Evolutionary conservation across 2,888 invertebrate species (phyloP).

Genomic region (Mylabris sibirica): DNA sequence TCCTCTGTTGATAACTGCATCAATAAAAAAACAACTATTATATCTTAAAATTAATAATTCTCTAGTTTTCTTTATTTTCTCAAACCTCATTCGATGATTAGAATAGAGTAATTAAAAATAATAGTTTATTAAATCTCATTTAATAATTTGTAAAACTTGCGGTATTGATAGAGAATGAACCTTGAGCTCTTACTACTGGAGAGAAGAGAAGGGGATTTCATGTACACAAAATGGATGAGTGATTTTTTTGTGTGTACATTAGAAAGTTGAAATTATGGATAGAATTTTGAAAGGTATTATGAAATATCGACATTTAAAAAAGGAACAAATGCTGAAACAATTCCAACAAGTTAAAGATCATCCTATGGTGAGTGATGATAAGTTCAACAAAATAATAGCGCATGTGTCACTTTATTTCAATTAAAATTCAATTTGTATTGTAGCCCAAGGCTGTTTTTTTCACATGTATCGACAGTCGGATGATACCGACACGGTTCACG

Average conservation of each 20-base stretch:
- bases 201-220: neutral
- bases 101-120: no score
- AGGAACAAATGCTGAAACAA: conserved; percentile 89
- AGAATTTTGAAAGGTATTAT: conserved; percentile 89
- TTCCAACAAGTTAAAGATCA: conserved; percentile 89
- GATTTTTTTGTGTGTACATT: neutral
- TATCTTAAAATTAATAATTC: conserved; percentile 18
- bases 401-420: conserved; percentile 26
- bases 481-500: conserved; percentile 95
- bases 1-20: conserved; percentile 59
- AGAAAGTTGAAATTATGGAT: conserved; percentile 69
- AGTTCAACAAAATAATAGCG: conserved; percentile 16
- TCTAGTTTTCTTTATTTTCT: neutral
- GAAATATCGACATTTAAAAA: conserved; percentile 82
- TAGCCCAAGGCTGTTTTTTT: conserved; percentile 97
- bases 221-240: neutral
- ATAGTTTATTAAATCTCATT: neutral
- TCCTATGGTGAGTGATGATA: conserved; percentile 74
- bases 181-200: neutral
- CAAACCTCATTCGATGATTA: no score
- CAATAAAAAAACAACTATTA: conserved; percentile 55
- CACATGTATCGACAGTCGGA: conserved; percentile 97
- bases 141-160: neutral
- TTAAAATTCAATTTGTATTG: conserved; percentile 51
- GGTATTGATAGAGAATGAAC: neutral